These are phyloP conservation scores for Cyclura pinguis DNA, from an alignment of 2,797 vertebrate genomes.

Conservation along the genomic window DNA sequence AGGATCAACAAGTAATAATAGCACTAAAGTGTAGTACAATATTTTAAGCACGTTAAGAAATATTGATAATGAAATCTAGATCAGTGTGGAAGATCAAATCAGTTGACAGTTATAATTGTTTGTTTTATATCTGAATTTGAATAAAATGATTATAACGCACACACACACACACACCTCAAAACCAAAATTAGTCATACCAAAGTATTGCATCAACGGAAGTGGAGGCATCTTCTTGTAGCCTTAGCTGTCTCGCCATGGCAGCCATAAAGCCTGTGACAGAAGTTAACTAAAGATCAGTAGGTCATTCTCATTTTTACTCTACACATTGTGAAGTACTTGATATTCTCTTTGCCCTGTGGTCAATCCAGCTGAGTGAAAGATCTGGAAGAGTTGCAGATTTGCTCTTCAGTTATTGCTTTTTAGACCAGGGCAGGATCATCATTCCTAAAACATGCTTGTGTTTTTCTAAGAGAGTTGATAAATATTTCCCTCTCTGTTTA, in stretches of 20 bases:
- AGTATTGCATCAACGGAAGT: slow-evolving; percentile 35
- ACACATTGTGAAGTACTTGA: slow-evolving; percentile 36
- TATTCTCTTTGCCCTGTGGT: slow-evolving; percentile 46
- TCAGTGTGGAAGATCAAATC: no score
- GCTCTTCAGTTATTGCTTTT: slow-evolving; percentile 35
- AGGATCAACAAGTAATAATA: no score
- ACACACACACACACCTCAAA: neutral
- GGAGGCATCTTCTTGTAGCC: neutral
- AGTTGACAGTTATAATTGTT: no score
- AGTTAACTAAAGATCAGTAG: slow-evolving; percentile 31
- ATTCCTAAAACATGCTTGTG: neutral
- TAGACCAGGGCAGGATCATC: neutral
- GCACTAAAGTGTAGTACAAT: no score
- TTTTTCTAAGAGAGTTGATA: neutral
- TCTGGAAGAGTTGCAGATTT: slow-evolving; percentile 52
- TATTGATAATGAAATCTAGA: no score
- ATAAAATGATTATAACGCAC: no score
- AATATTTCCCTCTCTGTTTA: neutral
- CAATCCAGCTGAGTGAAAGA: slow-evolving; percentile 46
- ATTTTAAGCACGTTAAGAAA: no score
- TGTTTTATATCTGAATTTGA: no score
- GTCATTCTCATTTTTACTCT: slow-evolving; percentile 51
- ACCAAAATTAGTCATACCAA: neutral
- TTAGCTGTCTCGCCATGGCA: slow-evolving; percentile 42
- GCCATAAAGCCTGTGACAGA: neutral